Conservation (phyloP, 2,113 vertebrate species). For the Colinus virginianus region DNA sequence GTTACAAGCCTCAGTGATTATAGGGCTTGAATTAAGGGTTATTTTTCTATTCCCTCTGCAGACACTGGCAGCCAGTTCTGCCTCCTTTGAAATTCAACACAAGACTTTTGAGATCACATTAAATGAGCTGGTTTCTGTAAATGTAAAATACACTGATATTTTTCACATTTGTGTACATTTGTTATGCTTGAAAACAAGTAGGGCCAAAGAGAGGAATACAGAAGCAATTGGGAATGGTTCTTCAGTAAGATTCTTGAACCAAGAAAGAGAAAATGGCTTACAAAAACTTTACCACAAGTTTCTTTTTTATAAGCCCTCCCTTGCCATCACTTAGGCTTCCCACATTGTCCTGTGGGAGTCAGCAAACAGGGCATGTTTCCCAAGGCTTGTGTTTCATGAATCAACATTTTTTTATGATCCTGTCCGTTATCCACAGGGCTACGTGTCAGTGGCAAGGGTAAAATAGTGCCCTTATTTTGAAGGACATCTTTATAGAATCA, state of each 20-base stretch:
- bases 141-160: not conserved
- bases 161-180: not conserved
- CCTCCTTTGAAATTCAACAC: not conserved
- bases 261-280: not conserved
- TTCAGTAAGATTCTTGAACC: not conserved
- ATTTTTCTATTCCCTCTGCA: slow-evolving; percentile 36
- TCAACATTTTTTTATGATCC: not conserved
- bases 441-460: not conserved
- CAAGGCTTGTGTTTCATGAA: not conserved
- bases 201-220: not conserved
- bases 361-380: not conserved
- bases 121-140: not conserved
- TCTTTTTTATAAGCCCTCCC: not conserved
- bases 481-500: not conserved
- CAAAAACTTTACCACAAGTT: not conserved
- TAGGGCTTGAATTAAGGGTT: slow-evolving; percentile 24
- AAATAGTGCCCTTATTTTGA: not conserved
- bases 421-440: not conserved
- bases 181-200: not conserved
- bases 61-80: not conserved
- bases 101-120: not conserved
- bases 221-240: not conserved
- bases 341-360: not conserved
- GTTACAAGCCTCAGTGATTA: slow-evolving; percentile 47
- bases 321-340: not conserved